phyloP scores from a whole-genome alignment of 2,888 invertebrate species.

The Cynaeus angustus region DNA sequence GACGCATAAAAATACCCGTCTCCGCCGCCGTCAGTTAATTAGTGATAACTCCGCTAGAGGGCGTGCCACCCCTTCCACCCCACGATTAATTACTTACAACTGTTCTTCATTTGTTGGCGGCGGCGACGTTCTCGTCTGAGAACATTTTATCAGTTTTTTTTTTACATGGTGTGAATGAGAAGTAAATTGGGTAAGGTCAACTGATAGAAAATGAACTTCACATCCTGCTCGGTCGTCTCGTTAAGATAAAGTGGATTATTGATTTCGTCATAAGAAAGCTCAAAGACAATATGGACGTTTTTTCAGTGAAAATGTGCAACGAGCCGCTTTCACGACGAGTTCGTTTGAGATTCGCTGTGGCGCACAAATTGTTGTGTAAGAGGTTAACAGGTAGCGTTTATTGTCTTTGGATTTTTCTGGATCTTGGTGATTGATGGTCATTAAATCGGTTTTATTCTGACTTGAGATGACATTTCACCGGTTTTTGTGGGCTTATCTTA shows the following conservation, averaged over 20 bases:
- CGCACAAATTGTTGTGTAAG: slow-evolving; percentile 21
- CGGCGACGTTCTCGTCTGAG: slow-evolving; percentile 17
- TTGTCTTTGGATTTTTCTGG: no score
- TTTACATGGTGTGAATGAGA: slow-evolving; percentile 11
- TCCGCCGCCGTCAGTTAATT: slow-evolving; percentile 46
- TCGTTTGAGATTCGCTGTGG: slow-evolving; percentile 5
- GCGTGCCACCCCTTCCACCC: slow-evolving; percentile 38
- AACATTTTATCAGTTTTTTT: slow-evolving; percentile 13
- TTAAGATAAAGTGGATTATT: slow-evolving; percentile 41
- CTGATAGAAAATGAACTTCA: slow-evolving; percentile 34
- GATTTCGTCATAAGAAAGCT: slow-evolving; percentile 41
- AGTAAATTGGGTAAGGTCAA: slow-evolving; percentile 40
- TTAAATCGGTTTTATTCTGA: not conserved
- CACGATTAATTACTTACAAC: slow-evolving; percentile 45
- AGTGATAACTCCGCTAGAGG: slow-evolving; percentile 39
- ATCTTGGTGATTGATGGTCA: no score
- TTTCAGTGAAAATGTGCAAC: slow-evolving; percentile 4
- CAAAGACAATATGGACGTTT: slow-evolving; percentile 19
- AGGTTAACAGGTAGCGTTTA: slow-evolving; percentile 18
- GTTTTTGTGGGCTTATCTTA: slow-evolving; percentile 4
- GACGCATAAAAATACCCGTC: slow-evolving; percentile 58
- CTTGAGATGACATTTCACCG: not conserved
- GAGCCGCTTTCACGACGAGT: slow-evolving; percentile 6
- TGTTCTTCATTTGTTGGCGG: slow-evolving; percentile 36
- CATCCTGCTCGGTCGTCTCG: slow-evolving; percentile 37